Percentiles rank a stretch among this genome's conserved stretches.
Evolutionary conservation across 2,888 invertebrate species (phyloP).

Genomic region (Tortricodes alternella): DNA sequence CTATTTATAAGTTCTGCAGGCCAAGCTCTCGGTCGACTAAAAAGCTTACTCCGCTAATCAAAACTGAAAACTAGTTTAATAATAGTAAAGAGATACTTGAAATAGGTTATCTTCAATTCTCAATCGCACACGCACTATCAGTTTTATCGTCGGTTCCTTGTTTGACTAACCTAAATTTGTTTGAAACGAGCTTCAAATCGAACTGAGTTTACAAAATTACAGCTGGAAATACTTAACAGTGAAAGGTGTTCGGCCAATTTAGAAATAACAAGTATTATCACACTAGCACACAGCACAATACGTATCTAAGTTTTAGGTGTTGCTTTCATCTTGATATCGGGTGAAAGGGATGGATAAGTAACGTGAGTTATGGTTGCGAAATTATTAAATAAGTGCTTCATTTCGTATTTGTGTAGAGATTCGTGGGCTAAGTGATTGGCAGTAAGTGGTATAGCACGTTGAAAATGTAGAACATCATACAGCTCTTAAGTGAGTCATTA

Average conservation of each 20-base stretch:
- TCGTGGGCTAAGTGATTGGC: conserved; percentile 23
- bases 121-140: too few relatives aligned
- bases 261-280: background rate
- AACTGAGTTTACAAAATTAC: background rate
- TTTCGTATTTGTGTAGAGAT: conserved; percentile 5
- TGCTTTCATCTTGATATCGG: background rate
- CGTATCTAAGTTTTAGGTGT: too few relatives aligned
- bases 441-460: conserved; percentile 12
- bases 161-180: background rate
- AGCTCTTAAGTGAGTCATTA: background rate
- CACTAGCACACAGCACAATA: too few relatives aligned
- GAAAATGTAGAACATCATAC: conserved; percentile 16
- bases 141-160: background rate
- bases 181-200: background rate
- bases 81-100: too few relatives aligned
- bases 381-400: conserved; percentile 5
- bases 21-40: too few relatives aligned
- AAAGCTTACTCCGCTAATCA: too few relatives aligned
- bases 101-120: too few relatives aligned
- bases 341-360: background rate
- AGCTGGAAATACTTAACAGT: conserved; percentile 4
- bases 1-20: too few relatives aligned
- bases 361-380: conserved; percentile 4
- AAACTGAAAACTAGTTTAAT: too few relatives aligned
- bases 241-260: background rate